Evolutionary conservation across 1,140 invertebrate genomes (phyloP), one percentile per base, ranked within the genome.

Genomic region (Harpegnathos saltator): DNA sequence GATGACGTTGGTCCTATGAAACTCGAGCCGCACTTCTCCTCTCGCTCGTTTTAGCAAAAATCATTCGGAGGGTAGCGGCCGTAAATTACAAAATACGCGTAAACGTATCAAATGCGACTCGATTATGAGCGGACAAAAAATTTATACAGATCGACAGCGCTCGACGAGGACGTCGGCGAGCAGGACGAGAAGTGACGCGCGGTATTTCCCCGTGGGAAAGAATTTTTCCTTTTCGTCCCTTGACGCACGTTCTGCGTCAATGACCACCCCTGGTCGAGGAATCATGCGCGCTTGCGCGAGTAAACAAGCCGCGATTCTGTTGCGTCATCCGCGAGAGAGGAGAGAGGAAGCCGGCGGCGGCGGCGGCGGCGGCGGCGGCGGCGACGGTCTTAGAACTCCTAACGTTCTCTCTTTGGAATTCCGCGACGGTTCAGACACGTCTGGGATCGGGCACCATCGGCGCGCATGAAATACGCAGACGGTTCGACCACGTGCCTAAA

Each of bases 381-480:
- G n/a, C n/a, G n/a, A n/a, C 38, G 38, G 38, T 78, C 52, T 68
- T 78, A 78, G 29, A 68, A 58, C 75, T 78, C 74, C 50, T 78
- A 69, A 44, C 12, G 63, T 83, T 59, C 61, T 66, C n/a, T 78
- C 29, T 78, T 58, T 66, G 24, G 50, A 56, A 83, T 77, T 77
- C 62, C 50, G 38, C 38, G 50, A 63, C 22, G 33, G 17, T 44
- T 58, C 61, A 59, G 81, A 83, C 72, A 54, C 17, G 81, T 83
- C 72, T 62, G 62, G 50, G 29, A 29, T 11, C 19, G 15, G 33
- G 26, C 29, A n/a, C 7, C 9, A 54, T 22, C 24, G 26, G 50
- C 19, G 48, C 9, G 33, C 24, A n/a, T 69, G 50, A 78, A 69
- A 58, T 69, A 78, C 74, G 74, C 74, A 78, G 52, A 78, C 52